Conservation (phyloP, 2,113 vertebrate species). For the Limanda limanda region DNA sequence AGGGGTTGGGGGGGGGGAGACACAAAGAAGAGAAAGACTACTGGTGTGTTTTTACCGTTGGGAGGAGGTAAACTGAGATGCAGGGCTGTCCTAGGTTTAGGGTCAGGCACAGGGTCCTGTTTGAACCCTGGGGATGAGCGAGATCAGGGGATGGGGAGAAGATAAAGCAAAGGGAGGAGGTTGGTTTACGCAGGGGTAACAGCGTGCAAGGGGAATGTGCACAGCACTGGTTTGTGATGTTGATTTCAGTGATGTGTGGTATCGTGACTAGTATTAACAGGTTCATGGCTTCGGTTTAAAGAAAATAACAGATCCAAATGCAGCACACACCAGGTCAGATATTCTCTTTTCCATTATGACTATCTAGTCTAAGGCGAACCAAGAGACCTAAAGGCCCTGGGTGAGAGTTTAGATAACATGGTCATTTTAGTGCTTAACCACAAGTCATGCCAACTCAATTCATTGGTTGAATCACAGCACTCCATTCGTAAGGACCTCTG, state of each 20-base stretch:
- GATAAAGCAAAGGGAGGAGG: conserved; percentile 65
- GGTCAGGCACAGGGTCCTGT: conserved; percentile 77
- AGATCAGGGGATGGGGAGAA: conserved; percentile 37
- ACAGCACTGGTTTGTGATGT: neutral
- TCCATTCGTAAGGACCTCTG: conserved; percentile 43
- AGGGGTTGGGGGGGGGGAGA: conserved; percentile 36
- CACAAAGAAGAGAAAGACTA: conserved; percentile 54
- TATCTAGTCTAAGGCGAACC: conserved; percentile 30
- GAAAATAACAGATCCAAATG: conserved; percentile 5
- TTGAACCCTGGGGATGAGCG: conserved; percentile 73
- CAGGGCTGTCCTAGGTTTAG: conserved; percentile 82
- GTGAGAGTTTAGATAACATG: conserved; percentile 38
- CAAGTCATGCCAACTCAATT: conserved; percentile 49
- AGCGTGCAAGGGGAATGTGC: neutral
- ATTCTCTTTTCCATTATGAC: conserved; percentile 27
- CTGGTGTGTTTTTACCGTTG: conserved; percentile 77
- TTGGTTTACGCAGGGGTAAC: conserved; percentile 35
- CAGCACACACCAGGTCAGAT: conserved; percentile 19
- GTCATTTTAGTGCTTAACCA: conserved; percentile 51
- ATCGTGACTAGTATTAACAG: conserved; percentile 2
- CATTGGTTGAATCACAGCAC: conserved; percentile 58
- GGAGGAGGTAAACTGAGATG: conserved; percentile 82
- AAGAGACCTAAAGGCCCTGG: neutral
- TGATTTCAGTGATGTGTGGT: neutral
- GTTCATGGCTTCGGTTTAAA: conserved; percentile 50